Evolutionary conservation across 1,140 invertebrate species (phyloP).

Genomic region (Gryon sp.): DNA sequence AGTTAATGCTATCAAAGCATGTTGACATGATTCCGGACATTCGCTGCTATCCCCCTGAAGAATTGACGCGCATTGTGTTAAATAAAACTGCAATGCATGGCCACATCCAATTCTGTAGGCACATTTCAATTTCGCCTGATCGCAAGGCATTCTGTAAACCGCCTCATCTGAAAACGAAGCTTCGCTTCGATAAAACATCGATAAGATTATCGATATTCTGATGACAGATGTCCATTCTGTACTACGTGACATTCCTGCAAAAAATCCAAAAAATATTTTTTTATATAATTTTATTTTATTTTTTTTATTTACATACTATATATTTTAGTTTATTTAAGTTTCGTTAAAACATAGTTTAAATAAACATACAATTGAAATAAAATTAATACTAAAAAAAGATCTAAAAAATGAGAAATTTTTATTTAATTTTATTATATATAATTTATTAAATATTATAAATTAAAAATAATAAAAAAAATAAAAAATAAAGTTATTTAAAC

Average conservation of each 20-base stretch:
- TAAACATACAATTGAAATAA: too few relatives aligned
- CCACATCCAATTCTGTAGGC: slow-evolving; percentile 87
- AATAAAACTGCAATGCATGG: slow-evolving; percentile 86
- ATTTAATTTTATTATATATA: too few relatives aligned
- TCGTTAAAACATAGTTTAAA: too few relatives aligned
- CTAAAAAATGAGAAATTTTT: too few relatives aligned
- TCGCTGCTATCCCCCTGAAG: slow-evolving; percentile 79
- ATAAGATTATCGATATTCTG: slow-evolving; percentile 61
- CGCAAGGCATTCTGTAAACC: slow-evolving; percentile 80
- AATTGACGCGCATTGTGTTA: slow-evolving; percentile 85
- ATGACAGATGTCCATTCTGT: slow-evolving; percentile 61
- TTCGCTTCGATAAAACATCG: slow-evolving; percentile 53
- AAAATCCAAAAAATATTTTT: slow-evolving; percentile 4
- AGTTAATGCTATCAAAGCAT: slow-evolving; percentile 87
- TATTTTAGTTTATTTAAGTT: too few relatives aligned
- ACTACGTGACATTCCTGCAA: slow-evolving; percentile 69
- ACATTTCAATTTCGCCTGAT: slow-evolving; percentile 85
- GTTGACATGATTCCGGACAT: slow-evolving; percentile 86
- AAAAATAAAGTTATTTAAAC: too few relatives aligned
- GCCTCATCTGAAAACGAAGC: slow-evolving; percentile 30
- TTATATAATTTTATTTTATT: neutral
- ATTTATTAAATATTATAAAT: too few relatives aligned
- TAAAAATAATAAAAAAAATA: too few relatives aligned
- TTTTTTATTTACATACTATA: too few relatives aligned
- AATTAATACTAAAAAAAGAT: too few relatives aligned